Evolutionary conservation across 2,797 vertebrate species (phyloP).

Genomic region (Paratrypauchen microcephalus): DNA sequence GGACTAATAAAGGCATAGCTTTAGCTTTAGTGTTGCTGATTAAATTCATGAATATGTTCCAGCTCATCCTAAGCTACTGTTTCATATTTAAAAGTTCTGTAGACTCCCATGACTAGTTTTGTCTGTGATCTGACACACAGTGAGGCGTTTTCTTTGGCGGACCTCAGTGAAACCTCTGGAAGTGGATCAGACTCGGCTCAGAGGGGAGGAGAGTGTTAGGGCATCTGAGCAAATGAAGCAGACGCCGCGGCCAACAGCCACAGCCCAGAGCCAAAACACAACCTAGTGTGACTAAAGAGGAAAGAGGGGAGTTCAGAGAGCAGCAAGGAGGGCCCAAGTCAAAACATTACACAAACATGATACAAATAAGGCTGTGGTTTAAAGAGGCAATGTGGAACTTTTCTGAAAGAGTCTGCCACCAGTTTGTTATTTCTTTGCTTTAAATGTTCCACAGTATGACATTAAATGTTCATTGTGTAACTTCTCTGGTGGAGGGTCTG

Average conservation of each 20-base stretch:
- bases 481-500: too few relatives aligned
- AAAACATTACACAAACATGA: not conserved
- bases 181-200: not conserved
- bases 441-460: too few relatives aligned
- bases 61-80: not conserved
- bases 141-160: not conserved
- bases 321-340: not conserved
- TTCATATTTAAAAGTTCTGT: not conserved
- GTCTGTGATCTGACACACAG: not conserved
- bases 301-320: not conserved
- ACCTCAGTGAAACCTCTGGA: slow-evolving; percentile 3
- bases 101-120: not conserved
- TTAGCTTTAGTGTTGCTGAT: too few relatives aligned
- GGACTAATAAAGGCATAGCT: too few relatives aligned
- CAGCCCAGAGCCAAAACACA: not conserved
- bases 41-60: not conserved
- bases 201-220: not conserved
- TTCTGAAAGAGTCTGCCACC: too few relatives aligned
- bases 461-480: too few relatives aligned
- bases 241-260: not conserved
- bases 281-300: slow-evolving; percentile 6
- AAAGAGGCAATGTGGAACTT: too few relatives aligned
- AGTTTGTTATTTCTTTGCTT: too few relatives aligned
- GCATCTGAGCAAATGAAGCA: not conserved
- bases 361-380: not conserved